Conservation (phyloP, 2,797 vertebrate genomes). For the Microctenopoma steveboyesi region DNA sequence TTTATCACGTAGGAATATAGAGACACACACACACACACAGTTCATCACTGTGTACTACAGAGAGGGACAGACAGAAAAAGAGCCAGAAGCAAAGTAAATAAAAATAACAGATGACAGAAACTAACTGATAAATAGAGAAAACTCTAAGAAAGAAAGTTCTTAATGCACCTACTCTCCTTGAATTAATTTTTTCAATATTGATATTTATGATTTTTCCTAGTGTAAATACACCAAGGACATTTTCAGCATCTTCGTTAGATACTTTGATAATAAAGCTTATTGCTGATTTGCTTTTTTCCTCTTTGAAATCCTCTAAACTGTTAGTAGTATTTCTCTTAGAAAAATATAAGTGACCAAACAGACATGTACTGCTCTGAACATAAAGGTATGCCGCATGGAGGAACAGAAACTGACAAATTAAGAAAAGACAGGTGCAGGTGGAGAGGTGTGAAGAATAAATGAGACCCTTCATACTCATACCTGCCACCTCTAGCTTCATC, state of each 20-base stretch:
- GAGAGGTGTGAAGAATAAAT: neutral
- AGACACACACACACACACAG: neutral
- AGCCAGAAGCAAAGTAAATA: neutral
- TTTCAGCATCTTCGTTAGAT: too few species aligned
- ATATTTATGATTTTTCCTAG: too few species aligned
- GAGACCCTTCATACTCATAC: slow-evolving; percentile 28
- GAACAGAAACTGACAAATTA: neutral
- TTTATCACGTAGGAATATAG: neutral
- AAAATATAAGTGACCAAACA: neutral
- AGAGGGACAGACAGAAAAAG: neutral
- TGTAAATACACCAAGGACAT: too few species aligned
- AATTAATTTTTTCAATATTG: neutral
- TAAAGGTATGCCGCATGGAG: neutral
- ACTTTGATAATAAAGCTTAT: neutral
- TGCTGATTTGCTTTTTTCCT: too few species aligned
- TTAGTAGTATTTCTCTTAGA: neutral
- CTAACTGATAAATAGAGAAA: neutral
- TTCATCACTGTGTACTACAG: slow-evolving; percentile 5
- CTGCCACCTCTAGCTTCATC: slow-evolving; percentile 27
- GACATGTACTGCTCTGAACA: neutral
- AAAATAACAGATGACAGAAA: neutral
- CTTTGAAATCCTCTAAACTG: neutral
- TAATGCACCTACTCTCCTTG: neutral
- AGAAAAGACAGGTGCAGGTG: neutral
- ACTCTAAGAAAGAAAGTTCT: neutral